Percentiles rank a stretch among this genome's conserved stretches.
Evolutionary conservation across 2,888 invertebrate genomes (phyloP).

Genomic region (Aphrophora alni): DNA sequence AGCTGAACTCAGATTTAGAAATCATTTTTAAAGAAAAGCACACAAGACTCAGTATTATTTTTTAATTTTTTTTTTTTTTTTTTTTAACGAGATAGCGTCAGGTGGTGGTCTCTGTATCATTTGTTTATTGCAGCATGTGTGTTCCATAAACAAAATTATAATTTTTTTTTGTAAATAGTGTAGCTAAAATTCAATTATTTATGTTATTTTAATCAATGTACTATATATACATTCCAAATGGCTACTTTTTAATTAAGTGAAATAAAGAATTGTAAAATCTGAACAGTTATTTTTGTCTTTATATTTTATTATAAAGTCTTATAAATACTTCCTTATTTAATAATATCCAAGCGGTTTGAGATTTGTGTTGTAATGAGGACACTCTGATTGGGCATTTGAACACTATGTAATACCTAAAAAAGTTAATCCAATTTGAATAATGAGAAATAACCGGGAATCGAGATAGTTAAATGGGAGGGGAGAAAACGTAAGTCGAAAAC

Average conservation of each 20-base stretch:
- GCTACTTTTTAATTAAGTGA: not conserved
- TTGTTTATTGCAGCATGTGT: not conserved
- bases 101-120: not conserved
- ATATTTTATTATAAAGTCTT: too few species aligned
- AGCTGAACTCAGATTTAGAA: not conserved
- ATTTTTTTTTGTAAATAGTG: not conserved
- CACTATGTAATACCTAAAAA: too few species aligned
- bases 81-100: not conserved
- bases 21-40: not conserved
- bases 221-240: not conserved
- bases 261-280: not conserved
- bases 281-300: too few species aligned
- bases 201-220: not conserved
- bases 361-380: too few species aligned
- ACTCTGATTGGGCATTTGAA: too few species aligned
- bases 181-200: not conserved
- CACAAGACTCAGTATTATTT: not conserved
- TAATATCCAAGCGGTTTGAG: too few species aligned
- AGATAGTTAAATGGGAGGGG: too few species aligned
- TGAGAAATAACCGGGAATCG: too few species aligned
- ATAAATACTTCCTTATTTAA: too few species aligned
- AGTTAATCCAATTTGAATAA: too few species aligned
- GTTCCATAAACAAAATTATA: not conserved
- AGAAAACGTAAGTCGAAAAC: too few species aligned
- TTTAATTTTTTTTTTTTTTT: too few species aligned